These are phyloP conservation scores for Heteromurus nitidus DNA, from an alignment of 2,888 invertebrate species.

Conservation along the genomic window DNA sequence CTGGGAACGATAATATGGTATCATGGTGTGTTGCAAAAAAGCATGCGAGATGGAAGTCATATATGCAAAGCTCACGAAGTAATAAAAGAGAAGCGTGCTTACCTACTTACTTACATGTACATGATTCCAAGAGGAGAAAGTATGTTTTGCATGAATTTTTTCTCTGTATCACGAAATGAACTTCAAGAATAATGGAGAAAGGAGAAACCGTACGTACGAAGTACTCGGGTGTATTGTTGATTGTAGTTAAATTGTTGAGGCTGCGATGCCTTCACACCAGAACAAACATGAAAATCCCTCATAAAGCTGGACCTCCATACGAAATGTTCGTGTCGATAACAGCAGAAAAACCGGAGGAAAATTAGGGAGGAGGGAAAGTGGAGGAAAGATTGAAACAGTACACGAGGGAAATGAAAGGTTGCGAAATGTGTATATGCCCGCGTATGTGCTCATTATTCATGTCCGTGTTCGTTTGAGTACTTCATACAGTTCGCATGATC, in stretches of 20 bases:
- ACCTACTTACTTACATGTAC: no score
- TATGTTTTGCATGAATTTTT: no score
- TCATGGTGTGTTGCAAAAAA: no score
- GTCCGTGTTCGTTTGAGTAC: not conserved
- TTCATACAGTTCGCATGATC: constrained; percentile 50
- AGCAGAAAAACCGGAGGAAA: constrained; percentile 1
- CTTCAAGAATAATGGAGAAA: no score
- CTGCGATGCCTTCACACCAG: no score
- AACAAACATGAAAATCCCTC: constrained; percentile 39
- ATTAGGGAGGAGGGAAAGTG: constrained; percentile 11
- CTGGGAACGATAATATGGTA: no score
- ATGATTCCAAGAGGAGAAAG: no score
- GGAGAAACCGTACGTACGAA: constrained; percentile 1
- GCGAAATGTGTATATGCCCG: not conserved
- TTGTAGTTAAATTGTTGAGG: no score
- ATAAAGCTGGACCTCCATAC: constrained; percentile 23
- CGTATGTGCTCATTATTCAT: not conserved
- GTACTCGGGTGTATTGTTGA: no score
- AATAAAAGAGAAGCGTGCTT: no score
- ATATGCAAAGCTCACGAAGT: not conserved
- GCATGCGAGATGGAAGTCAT: no score
- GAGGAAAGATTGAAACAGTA: not conserved
- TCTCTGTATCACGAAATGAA: no score
- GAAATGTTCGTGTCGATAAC: constrained; percentile 2
- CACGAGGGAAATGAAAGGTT: constrained; percentile 2